A percentile compares a stretch with the other conserved stretches of the same genome.
These are phyloP conservation scores for Orthosia cruda DNA, from an alignment of 2,888 invertebrate species.

Conservation along the genomic window DNA sequence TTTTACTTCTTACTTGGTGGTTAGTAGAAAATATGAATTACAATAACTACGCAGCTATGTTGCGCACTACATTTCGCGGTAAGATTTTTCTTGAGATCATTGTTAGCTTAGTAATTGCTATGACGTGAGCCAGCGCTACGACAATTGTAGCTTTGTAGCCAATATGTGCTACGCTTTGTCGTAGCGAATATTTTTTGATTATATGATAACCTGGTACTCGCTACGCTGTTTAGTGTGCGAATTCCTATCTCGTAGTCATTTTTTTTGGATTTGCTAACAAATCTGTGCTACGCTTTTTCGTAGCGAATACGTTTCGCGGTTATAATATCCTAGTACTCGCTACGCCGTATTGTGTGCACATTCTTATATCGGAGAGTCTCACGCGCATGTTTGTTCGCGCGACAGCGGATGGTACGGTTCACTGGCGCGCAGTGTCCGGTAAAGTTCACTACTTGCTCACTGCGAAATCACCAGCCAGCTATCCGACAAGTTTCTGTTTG, in stretches of 20 bases:
- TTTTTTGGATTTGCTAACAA: too few species aligned
- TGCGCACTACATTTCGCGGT: neutral
- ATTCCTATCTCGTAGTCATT: constrained; percentile 72
- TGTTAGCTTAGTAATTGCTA: constrained; percentile 30
- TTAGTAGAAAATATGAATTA: neutral
- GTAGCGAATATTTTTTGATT: constrained; percentile 27
- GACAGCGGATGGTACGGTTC: constrained; percentile 79
- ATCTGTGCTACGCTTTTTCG: constrained; percentile 44
- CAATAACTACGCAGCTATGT: neutral
- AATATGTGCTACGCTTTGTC: constrained; percentile 43
- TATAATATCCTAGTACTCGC: constrained; percentile 48
- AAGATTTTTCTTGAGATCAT: neutral
- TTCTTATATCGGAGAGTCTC: constrained; percentile 79
- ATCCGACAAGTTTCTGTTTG: constrained; percentile 75
- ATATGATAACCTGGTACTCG: constrained; percentile 46
- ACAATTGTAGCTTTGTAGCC: constrained; percentile 31
- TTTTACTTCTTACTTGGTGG: neutral
- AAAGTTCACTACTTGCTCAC: constrained; percentile 80
- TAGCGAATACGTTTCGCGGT: constrained; percentile 28
- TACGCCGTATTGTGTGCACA: constrained; percentile 68
- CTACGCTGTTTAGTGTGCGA: constrained; percentile 69
- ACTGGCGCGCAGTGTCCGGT: constrained; percentile 77
- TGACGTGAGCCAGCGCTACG: constrained; percentile 33
- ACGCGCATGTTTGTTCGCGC: constrained; percentile 83
- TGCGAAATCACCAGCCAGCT: constrained; percentile 79